Evolutionary conservation across 2,797 vertebrate species (phyloP), one percentile per base, ranked within the genome.

Genomic region (Rhabdomys pumilio): DNA sequence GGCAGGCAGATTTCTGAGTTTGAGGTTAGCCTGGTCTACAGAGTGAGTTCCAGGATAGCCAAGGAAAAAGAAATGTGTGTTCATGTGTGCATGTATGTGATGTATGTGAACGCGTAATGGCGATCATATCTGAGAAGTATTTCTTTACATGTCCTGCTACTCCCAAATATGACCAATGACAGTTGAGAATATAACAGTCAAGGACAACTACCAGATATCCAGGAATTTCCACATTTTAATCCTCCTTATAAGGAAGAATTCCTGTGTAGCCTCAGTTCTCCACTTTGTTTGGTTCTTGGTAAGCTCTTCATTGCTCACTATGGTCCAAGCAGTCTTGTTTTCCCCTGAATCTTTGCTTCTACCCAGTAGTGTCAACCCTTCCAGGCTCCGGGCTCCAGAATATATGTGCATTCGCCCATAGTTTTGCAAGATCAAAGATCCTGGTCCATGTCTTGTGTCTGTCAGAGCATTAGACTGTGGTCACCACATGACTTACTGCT

Each of bases 91-190:
- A 61, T 93, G 63, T 75, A 3, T 44, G 34, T 38, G 14, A 19
- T 65, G 44, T 76, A 47, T 20, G 38, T 5, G 24, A 57, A 38
- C 0, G 22, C 0, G 41, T 55, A 82, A 13, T 61, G 6, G 7
- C 65, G n/a, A 12, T 22, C 11, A 12, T 63, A 8, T 31, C 26
- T 84, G 81, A 47, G 20, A 85, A 67, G 65, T 19, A 34, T 24
- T 91, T 57, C 15, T 55, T 10, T n/a, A 65, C 29, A 22, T 67
- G 61, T 50, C 8, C 4, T n/a, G 0, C 13, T 8, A 29, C 22
- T 14, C n/a, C 8, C 76, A 55, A 91, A 85, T 65, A 34, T 57
- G 91, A 85, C 87, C 83, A 84, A 77, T 91, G n/a, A 75, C 50
- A 79, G 0, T 81, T 93, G 72, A 67, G 34, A 83, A 9, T 34